Evolutionary conservation across 2,888 invertebrate species (phyloP), one percentile per base, ranked within the genome.

Genomic region (Lissonota sp.): DNA sequence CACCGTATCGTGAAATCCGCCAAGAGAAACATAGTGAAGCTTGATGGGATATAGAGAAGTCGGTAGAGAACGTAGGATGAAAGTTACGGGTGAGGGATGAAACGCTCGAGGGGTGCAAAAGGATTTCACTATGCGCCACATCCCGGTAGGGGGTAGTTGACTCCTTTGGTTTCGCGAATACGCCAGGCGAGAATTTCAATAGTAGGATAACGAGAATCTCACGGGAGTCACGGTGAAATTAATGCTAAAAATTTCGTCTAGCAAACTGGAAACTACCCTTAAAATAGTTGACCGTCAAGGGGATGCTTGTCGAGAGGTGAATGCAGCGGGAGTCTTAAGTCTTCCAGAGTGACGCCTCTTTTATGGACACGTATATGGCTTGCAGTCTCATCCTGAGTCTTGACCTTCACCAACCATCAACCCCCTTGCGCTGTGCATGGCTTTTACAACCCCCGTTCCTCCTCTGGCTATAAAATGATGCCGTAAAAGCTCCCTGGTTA

Each of bases 381-480:
- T n/a, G n/a, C n/a, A n/a, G n/a, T n/a, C n/a, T 75, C 79, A 72
- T 83, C 73, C 40, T 26, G 79, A 82, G 82, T 83, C 83, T 83
- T 83, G 83, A 83, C 83, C 83, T 83, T 83, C 81, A 73, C 74
- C 83, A 83, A 83, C 75, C 70, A 62, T 70, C 74, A 44, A 77
- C 69, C 63, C 70, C 67, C 73, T 82, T 77, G 79, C 76, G 76
- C 82, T 74, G 71, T 62, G 71, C 82, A 76, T 63, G 73, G 74
- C 66, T 82, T 76, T 64, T 64, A 72, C 42, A 66, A 55, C 42
- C 53, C 42, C 44, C 51, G 7, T 46, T 66, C 69, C 51, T 62
- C 71, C 72, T 26, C 26, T 40, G 26, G 40, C 44, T 73, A 62
- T 42, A 62, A 39, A 58, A 58, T 71, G 40, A 60, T 67, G 60